Evolutionary conservation across 2,888 invertebrate genomes (phyloP), one percentile per base, ranked within the genome.

Genomic region (Aleiodes testaceus): DNA sequence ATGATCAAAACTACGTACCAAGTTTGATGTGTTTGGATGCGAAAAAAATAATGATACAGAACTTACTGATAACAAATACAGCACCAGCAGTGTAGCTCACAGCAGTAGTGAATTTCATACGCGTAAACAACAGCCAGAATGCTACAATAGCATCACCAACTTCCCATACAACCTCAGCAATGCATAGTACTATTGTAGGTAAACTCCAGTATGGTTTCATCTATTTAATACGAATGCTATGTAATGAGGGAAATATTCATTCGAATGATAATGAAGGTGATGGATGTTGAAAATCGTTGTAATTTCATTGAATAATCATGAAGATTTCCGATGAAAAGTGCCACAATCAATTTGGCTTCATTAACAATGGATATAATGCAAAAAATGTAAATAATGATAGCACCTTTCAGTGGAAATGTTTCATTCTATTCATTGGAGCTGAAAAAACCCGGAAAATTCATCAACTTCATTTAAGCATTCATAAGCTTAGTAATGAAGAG

Each of bases 151-250:
- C 79, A 22, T 79, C 78, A 16, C 81, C 79, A 6, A 78, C 74
- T 66, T 83, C 81, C 42, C 77, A 79, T 3, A 82, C 77, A 20
- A 84, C 70, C 50, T 84, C 80, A 1, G 76, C 68, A 73, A 82
- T 70, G 26, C 78, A 81, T 5, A 83, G 66, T 18, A 79, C 64
- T 64, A 84, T 79, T 22, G 79, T 76, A 22, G 84, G 84, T 4
- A 84, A 73, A 75, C 83, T 83, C 82, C 82, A 84, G 4, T 74
- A 68, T 52, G 82, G 78, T 42, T 72, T 79, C 65, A 78, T 79
- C 84, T 84, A 50, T 45, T n/a, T n/a, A 66, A 36, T 63, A 45
- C 53, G n/a, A 49, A 72, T 30, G 6, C 18, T 26, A 16, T 61
- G 49, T 52, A 52, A 14, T 16, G 16, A 16, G 11, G 12, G 3